Evolutionary conservation across 92 coral and sea anemone species (phyloP).

Genomic region (Parazoanthus atlanticus): DNA sequence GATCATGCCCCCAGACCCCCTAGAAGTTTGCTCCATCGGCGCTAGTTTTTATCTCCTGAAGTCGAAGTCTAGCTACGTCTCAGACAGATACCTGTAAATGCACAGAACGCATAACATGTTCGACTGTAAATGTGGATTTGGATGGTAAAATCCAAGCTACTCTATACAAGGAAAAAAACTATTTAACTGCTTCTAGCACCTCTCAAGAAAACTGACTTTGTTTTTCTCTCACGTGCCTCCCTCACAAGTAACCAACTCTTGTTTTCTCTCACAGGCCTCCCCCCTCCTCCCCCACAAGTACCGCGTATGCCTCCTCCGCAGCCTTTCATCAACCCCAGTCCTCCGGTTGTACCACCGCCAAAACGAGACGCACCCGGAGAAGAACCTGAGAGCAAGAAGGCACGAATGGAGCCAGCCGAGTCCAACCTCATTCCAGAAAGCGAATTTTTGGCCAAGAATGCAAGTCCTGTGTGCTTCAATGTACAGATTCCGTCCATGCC

Average conservation of each 20-base stretch:
- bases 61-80: neutral
- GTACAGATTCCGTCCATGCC: constrained; percentile 92
- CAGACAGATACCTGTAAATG: neutral
- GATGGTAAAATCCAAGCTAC: too few species aligned
- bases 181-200: too few species aligned
- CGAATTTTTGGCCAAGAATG: constrained; percentile 70
- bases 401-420: constrained; percentile 89
- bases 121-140: too few species aligned
- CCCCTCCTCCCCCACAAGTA: constrained; percentile 69
- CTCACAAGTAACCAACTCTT: constrained; percentile 23
- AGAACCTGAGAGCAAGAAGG: constrained; percentile 77
- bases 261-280: constrained; percentile 51
- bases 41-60: neutral
- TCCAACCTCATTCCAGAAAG: constrained; percentile 92
- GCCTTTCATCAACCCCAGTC: constrained; percentile 79
- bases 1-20: neutral
- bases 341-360: constrained; percentile 74
- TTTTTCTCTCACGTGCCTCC: constrained; percentile 49
- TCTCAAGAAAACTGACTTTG: neutral
- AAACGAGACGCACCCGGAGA: constrained; percentile 77
- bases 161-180: too few species aligned
- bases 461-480: constrained; percentile 85
- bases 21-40: neutral
- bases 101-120: too few species aligned
- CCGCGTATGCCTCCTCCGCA: constrained; percentile 86